Conservation (phyloP, 2,113 vertebrate genomes). For the Osmerus mordax region DNA sequence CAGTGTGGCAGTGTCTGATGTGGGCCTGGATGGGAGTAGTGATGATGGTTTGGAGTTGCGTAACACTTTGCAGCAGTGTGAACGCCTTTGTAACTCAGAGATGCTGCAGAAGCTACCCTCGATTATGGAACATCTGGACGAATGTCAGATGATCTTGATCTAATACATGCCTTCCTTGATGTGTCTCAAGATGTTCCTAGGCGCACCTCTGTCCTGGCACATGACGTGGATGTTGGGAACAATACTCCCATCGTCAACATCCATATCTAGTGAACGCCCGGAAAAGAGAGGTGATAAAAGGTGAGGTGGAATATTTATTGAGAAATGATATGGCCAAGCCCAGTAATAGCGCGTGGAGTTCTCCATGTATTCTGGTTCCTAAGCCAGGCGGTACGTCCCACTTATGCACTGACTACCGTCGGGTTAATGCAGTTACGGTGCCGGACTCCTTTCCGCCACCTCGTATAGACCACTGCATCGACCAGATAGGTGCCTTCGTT, state of each 20-base stretch:
- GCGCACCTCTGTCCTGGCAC: too few relatives aligned
- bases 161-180: background rate
- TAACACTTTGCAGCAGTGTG: background rate
- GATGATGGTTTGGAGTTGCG: background rate
- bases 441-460: slow-evolving; percentile 11
- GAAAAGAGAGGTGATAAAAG: too few relatives aligned
- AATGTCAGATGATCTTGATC: background rate
- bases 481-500: slow-evolving; percentile 2
- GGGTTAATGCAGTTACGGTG: slow-evolving; percentile 1
- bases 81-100: slow-evolving; percentile 3
- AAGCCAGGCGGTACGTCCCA: background rate
- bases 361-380: background rate
- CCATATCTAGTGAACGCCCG: slow-evolving; percentile 5
- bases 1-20: background rate
- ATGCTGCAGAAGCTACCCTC: background rate
- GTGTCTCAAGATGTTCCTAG: background rate
- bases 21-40: too few relatives aligned
- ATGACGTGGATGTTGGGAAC: background rate
- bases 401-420: slow-evolving; percentile 7
- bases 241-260: background rate
- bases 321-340: background rate
- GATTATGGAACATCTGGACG: background rate
- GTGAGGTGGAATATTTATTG: slow-evolving; percentile 12
- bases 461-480: slow-evolving; percentile 4
- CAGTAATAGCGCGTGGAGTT: slow-evolving; percentile 7